These are phyloP conservation scores for Leucophenga montana DNA, from an alignment of 2,888 invertebrate species.

Conservation along the genomic window DNA sequence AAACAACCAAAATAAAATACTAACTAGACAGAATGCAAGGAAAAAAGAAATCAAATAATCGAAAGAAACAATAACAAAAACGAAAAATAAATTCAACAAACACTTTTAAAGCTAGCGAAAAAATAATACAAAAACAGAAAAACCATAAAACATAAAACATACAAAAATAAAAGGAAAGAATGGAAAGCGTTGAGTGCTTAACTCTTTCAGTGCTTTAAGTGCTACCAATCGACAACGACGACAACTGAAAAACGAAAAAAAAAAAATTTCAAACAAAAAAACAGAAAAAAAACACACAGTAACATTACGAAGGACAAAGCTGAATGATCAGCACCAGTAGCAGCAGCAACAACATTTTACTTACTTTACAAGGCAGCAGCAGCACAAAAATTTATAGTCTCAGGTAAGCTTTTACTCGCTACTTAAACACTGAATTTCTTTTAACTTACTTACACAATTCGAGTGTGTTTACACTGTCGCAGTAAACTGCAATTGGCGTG, in stretches of 20 bases:
- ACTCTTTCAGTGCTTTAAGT: conserved; percentile 21
- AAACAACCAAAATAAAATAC: not conserved
- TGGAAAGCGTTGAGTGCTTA: conserved; percentile 12
- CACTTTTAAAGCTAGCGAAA: no score
- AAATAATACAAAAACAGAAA: no score
- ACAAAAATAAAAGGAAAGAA: not conserved
- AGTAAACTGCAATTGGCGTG: no score
- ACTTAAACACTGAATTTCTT: no score
- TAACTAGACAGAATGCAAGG: not conserved
- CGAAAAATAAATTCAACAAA: no score
- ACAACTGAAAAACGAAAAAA: not conserved
- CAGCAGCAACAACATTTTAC: not conserved
- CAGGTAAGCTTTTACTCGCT: conserved; percentile 20
- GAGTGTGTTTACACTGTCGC: no score
- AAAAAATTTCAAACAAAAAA: not conserved
- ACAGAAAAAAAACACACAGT: not conserved
- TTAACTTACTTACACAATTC: no score
- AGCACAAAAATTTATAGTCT: conserved; percentile 20
- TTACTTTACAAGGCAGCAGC: not conserved
- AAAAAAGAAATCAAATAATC: not conserved
- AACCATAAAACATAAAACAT: not conserved
- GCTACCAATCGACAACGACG: not conserved
- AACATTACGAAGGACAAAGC: no score
- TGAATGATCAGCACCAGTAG: not conserved
- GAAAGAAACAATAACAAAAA: no score